Conservation (phyloP, 2,888 invertebrate genomes). For the Eupelmus urozonus region DNA sequence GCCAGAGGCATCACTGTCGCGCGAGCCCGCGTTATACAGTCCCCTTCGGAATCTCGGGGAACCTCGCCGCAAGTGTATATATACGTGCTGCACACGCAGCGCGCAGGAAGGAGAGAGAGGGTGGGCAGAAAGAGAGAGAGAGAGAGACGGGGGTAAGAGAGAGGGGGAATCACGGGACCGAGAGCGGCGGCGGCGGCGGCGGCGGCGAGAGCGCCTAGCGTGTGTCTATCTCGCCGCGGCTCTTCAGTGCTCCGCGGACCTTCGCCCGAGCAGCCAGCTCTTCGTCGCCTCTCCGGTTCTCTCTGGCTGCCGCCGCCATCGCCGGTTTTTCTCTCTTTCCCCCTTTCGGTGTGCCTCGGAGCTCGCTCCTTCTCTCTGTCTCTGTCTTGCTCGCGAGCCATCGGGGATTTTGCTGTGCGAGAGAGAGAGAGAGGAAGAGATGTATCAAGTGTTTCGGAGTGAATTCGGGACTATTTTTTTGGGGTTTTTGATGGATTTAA, state of each 20-base stretch:
- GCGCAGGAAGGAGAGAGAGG: conserved; percentile 34
- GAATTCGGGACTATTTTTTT: not conserved
- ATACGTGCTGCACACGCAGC: conserved; percentile 26
- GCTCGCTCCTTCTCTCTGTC: not conserved
- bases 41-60: conserved; percentile 56
- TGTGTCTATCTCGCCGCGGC: conserved; percentile 68
- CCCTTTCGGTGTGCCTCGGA: not conserved
- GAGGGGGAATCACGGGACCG: conserved; percentile 72
- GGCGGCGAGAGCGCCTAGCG: conserved; percentile 62
- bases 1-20: conserved; percentile 70
- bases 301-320: not conserved
- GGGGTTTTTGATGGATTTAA: too few relatives aligned
- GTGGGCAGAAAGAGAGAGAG: conserved; percentile 38
- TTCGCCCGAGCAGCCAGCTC: conserved; percentile 52
- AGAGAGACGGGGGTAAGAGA: conserved; percentile 35
- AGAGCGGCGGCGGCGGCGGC: conserved; percentile 36
- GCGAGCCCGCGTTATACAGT: too few relatives aligned
- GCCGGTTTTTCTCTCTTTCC: conserved; percentile 2
- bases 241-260: conserved; percentile 63
- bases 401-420: not conserved
- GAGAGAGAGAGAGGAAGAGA: too few relatives aligned
- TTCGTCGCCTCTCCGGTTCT: conserved; percentile 18
- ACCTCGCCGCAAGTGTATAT: conserved; percentile 56
- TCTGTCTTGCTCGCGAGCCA: too few relatives aligned
- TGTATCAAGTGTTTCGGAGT: not conserved